Base-by-base conservation (phyloP, 2,113 vertebrate species). In the Caloenas nicobarica region DNA sequence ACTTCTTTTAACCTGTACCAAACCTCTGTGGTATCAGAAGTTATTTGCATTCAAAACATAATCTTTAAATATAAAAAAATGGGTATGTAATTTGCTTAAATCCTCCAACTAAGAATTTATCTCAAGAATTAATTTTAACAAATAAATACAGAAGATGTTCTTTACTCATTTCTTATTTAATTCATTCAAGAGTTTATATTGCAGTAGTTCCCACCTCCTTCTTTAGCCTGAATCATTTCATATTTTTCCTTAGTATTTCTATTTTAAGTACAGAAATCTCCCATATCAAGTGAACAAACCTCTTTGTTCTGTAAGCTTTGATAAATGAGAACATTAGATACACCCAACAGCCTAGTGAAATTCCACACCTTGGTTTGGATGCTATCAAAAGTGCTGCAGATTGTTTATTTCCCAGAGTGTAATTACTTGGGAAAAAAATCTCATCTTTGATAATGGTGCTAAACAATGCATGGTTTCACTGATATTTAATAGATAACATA, bases 401-500 rank as follows among this genome's bases (percentile, higher is more conserved):
- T 91, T 96, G 83, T 93, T 97, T 97, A 88, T 95, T 98, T 97
- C 94, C 77, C 74, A 66, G 18, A 84, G 16, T 51, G 69, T 93
- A 93, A 97, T 97, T 94, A 94, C 65, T 94, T 66, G 80, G 60
- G n/a, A n/a, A 94, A 70, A 91, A 91, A 95, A 88, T 10, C 81
- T 91, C 78, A 74, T 91, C 58, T 95, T 87, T 93, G 65, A 88
- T 93, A 84, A 89, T 82, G 42, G 31, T 82, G 28, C 79, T 92
- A 94, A 97, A 94, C 77, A 98, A 96, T 95, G 78, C 3, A 0
- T 70, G 80, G 66, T 65, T 88, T 97, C 92, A 93, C 86, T 97
- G 94, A 96, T 97, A 97, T 96, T 97, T 98, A 97, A 98, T 97
- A 97, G 92, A 96, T 88, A 96, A 74, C 81, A 94, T 86, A 83